Conservation (phyloP, 1,140 invertebrate species). For the Sipha flava region DNA sequence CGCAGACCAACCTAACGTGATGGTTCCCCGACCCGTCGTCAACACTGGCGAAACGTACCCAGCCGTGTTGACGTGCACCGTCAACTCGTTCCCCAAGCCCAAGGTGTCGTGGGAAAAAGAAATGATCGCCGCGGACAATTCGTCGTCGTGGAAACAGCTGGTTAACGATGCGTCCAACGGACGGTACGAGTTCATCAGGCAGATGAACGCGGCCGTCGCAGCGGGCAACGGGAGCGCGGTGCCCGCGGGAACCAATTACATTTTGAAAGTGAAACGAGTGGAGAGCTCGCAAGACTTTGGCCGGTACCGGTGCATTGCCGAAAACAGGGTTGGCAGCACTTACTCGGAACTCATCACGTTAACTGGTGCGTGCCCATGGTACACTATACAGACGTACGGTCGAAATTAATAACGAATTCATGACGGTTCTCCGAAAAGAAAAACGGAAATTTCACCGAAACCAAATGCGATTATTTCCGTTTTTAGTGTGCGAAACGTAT, state of each 20-base stretch:
- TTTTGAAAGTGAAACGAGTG: background rate
- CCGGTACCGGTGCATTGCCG: background rate
- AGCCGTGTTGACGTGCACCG: background rate
- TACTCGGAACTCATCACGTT: background rate
- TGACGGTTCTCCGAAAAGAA: no score
- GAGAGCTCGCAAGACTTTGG: background rate
- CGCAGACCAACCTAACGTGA: background rate
- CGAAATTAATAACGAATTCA: no score
- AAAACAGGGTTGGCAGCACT: background rate
- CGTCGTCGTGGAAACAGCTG: background rate
- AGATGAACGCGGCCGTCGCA: rapidly evolving
- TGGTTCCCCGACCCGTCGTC: background rate
- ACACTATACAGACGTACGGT: no score
- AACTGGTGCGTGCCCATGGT: background rate
- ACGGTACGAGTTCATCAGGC: background rate
- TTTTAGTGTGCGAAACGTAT: no score
- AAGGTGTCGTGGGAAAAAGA: background rate
- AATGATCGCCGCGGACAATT: no score
- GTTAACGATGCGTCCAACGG: background rate
- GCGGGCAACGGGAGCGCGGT: background rate
- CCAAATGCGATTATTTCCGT: no score
- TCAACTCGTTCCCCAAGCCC: background rate
- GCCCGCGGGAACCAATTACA: background rate
- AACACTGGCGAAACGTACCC: background rate
- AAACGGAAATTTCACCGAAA: no score